Percentiles rank a stretch among this genome's conserved stretches.
Evolutionary conservation across 2,888 invertebrate species (phyloP).

Genomic region (Limenitis arthemis): DNA sequence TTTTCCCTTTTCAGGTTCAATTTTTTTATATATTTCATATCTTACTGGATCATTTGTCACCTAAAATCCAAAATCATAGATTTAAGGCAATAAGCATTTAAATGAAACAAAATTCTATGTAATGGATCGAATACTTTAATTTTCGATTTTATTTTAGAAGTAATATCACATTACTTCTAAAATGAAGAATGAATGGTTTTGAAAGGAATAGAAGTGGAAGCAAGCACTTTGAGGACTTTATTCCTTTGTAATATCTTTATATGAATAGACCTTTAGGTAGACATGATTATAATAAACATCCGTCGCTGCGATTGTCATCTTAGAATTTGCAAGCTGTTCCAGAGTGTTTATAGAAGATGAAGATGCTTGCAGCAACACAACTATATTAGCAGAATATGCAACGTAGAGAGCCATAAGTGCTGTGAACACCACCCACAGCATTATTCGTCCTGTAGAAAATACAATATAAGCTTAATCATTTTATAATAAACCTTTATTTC

Average conservation of each 20-base stretch:
- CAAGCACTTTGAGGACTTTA: no score
- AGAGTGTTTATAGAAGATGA: conserved; percentile 70
- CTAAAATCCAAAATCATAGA: conserved; percentile 21
- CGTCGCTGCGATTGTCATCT: conserved; percentile 72
- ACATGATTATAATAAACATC: conserved; percentile 74
- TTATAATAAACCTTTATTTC: no score
- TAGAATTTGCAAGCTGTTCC: conserved; percentile 68
- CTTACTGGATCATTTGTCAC: conserved; percentile 49
- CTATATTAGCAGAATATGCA: conserved; percentile 78
- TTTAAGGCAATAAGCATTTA: no score
- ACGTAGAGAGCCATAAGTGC: conserved; percentile 74
- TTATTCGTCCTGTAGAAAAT: conserved; percentile 43
- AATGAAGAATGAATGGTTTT: no score
- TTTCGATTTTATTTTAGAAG: no score
- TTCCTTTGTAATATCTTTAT: no score
- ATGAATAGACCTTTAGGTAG: conserved; percentile 63
- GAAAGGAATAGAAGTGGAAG: no score
- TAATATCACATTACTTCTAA: no score
- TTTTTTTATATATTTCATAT: conserved; percentile 38
- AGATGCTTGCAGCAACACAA: conserved; percentile 76
- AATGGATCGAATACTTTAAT: no score
- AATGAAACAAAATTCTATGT: no score
- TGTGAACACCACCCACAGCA: conserved; percentile 42
- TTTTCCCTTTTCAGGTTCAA: conserved; percentile 45
- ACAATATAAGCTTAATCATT: background rate